Conservation (phyloP, 2,888 invertebrate species). For the Nomada fucata region DNA sequence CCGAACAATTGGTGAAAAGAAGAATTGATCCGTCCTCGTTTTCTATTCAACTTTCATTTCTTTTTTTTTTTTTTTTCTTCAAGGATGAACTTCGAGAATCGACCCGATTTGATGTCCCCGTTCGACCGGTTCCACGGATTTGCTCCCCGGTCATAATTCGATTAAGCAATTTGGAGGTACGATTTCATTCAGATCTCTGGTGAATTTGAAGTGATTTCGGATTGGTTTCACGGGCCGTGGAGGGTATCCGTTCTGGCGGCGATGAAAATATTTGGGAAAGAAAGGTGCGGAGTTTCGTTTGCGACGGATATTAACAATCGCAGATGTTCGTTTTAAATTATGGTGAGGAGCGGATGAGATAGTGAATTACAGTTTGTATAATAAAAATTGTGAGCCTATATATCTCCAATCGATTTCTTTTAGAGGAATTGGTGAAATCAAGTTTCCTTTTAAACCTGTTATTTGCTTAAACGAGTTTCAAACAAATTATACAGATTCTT, state of each 20-base stretch:
- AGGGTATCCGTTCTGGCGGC: background rate
- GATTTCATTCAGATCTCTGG: background rate
- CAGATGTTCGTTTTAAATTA: background rate
- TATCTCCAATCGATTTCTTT: too few species aligned
- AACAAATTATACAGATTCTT: background rate
- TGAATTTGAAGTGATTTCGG: background rate
- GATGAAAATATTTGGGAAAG: background rate
- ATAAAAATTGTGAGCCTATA: background rate
- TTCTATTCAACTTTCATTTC: too few species aligned
- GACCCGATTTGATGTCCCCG: constrained; percentile 39
- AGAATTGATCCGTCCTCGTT: constrained; percentile 39
- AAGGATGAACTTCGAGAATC: constrained; percentile 59
- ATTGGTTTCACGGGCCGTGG: background rate
- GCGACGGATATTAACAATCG: too few species aligned
- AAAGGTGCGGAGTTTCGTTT: background rate
- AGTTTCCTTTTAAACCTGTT: too few species aligned
- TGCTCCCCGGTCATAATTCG: constrained; percentile 41
- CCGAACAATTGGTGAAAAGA: constrained; percentile 20
- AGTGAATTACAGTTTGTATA: background rate
- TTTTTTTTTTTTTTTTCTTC: constrained; percentile 45
- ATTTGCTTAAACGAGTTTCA: too few species aligned
- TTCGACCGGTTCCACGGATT: constrained; percentile 19
- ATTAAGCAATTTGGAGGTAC: constrained; percentile 42
- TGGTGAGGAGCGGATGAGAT: background rate
- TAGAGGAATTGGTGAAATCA: too few species aligned